phyloP scores from a whole-genome alignment of 2,797 vertebrate species.

The Cryptoblepharus egeriae region DNA sequence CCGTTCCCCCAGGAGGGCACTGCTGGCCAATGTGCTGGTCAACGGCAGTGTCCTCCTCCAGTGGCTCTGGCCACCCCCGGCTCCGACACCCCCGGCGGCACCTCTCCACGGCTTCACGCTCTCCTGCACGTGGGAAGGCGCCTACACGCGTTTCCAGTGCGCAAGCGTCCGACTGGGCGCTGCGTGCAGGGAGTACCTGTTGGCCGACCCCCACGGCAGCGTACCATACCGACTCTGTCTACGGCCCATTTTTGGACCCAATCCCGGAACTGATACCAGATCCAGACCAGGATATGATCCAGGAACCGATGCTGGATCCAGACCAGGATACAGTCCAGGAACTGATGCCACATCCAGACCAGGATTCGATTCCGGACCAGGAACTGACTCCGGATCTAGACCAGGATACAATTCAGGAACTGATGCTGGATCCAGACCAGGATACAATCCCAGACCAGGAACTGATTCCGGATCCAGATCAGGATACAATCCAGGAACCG shows the following conservation, averaged over 20 bases:
- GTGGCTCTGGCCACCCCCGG: conserved; percentile 77
- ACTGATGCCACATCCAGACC: too few relatives aligned
- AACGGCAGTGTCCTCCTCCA: conserved; percentile 94
- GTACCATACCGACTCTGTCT: conserved; percentile 94
- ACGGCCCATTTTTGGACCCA: conserved; percentile 69
- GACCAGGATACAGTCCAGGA: too few relatives aligned
- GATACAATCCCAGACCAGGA: too few relatives aligned
- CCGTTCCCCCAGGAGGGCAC: conserved; percentile 74
- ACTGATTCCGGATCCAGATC: too few relatives aligned
- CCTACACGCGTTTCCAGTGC: conserved; percentile 93
- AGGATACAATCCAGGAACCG: too few relatives aligned
- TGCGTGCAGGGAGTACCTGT: conserved; percentile 89
- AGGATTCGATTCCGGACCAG: too few relatives aligned
- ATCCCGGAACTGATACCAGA: too few relatives aligned
- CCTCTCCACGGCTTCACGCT: conserved; percentile 83
- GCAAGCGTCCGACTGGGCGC: conserved; percentile 88
- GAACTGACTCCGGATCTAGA: too few relatives aligned
- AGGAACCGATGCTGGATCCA: too few relatives aligned
- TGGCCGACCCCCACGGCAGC: conserved; percentile 89
- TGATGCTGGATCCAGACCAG: too few relatives aligned
- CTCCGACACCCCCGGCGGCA: conserved; percentile 35
- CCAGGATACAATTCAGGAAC: too few relatives aligned
- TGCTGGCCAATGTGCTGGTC: conserved; percentile 88
- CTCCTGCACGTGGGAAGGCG: conserved; percentile 95
- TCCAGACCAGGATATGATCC: too few relatives aligned